These are phyloP conservation scores for Euschistus heros DNA, from an alignment of 1,140 invertebrate genomes.

Conservation along the genomic window DNA sequence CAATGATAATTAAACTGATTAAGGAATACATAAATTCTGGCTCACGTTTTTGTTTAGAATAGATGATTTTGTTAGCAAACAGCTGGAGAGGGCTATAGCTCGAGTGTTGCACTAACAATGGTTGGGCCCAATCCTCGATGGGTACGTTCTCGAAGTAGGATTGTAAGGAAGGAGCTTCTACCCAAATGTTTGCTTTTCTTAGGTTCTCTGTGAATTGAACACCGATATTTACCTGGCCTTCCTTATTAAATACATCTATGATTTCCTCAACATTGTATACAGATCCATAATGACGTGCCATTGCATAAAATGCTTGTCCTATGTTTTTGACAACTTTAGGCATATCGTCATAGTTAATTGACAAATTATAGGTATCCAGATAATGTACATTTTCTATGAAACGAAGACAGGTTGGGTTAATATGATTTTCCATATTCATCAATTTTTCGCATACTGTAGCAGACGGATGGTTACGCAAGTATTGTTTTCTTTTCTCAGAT, in stretches of 20 bases:
- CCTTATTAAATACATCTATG: slow-evolving; percentile 27
- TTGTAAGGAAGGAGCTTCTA: slow-evolving; percentile 37
- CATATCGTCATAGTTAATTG: no score
- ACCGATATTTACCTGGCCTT: slow-evolving; percentile 40
- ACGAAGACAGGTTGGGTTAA: no score
- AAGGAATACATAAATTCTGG: background rate
- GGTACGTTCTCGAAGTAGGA: slow-evolving; percentile 34
- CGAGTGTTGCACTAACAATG: slow-evolving; percentile 37
- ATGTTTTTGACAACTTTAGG: no score
- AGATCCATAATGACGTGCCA: slow-evolving; percentile 23
- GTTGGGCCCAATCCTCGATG: slow-evolving; percentile 35
- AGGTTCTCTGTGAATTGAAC: slow-evolving; percentile 36
- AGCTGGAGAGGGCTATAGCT: slow-evolving; percentile 35
- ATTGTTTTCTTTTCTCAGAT: no score
- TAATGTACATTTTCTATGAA: no score
- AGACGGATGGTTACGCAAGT: no score
- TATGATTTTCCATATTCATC: no score
- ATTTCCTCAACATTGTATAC: slow-evolving; percentile 28
- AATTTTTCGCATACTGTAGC: no score
- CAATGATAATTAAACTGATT: background rate
- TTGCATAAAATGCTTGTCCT: slow-evolving; percentile 17
- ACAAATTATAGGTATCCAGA: no score
- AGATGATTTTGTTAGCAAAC: slow-evolving; percentile 34
- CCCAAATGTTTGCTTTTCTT: slow-evolving; percentile 34
- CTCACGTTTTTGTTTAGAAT: slow-evolving; percentile 37